Evolutionary conservation across 2,797 vertebrate genomes (phyloP).

Genomic region (Anisognathus igniventris): DNA sequence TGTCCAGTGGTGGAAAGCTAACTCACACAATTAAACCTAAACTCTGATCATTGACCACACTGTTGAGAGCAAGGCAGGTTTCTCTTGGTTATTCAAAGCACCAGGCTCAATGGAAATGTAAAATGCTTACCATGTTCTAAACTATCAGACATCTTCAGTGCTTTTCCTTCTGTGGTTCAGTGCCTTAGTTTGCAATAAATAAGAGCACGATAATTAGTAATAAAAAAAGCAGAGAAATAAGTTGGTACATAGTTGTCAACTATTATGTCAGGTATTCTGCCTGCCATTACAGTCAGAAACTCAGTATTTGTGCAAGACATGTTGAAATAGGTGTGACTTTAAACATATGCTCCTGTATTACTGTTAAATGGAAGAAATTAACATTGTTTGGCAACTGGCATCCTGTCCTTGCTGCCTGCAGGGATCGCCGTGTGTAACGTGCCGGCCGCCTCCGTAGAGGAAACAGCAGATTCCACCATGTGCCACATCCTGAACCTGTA

Average conservation of each 20-base stretch:
- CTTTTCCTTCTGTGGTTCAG: not conserved
- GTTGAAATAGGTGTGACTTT: not conserved
- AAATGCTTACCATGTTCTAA: not conserved
- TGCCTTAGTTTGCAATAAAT: not conserved
- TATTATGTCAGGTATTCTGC: not conserved
- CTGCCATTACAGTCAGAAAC: not conserved
- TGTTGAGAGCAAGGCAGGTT: not conserved
- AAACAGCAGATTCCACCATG: conserved; percentile 94
- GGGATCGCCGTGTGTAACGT: conserved; percentile 98
- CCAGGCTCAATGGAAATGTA: not conserved
- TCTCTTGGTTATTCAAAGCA: not conserved
- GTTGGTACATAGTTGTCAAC: not conserved
- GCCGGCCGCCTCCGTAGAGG: conserved; percentile 95
- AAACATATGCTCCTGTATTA: not conserved
- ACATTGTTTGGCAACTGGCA: not conserved
- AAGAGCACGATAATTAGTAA: not conserved
- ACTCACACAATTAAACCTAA: not conserved
- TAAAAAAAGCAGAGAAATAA: not conserved
- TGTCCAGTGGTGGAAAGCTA: not conserved
- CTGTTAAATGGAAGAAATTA: not conserved
- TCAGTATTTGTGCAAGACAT: not conserved
- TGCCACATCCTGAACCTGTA: conserved; percentile 98
- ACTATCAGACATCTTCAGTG: not conserved
- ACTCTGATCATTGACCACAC: not conserved
- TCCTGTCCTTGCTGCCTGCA: conserved; percentile 38